A percentile compares a stretch with the other conserved stretches of the same genome.
These are phyloP conservation scores for Pterostichus niger DNA, from an alignment of 2,888 invertebrate genomes.

Conservation along the genomic window DNA sequence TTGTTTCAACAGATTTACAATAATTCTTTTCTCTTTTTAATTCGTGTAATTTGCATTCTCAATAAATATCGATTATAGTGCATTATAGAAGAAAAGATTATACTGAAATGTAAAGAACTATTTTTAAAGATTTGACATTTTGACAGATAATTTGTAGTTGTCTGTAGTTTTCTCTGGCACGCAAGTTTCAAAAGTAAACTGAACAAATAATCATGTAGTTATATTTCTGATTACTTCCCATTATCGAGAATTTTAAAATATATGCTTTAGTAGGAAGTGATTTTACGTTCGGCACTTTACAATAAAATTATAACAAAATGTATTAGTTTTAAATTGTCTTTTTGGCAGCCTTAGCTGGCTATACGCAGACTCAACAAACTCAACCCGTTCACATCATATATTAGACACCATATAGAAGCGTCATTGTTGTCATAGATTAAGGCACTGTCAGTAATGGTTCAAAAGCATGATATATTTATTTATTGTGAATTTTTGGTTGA, in stretches of 20 bases:
- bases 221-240: slow-evolving; percentile 10
- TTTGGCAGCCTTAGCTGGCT: no score
- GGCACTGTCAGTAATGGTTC: no score
- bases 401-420: no score
- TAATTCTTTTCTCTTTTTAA: neutral
- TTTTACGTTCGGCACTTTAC: no score
- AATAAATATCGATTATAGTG: slow-evolving; percentile 18
- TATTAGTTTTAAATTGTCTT: no score
- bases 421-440: no score
- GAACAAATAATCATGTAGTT: slow-evolving; percentile 11
- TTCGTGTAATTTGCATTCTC: slow-evolving; percentile 9
- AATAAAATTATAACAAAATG: no score
- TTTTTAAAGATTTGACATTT: slow-evolving; percentile 41
- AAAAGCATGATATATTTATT: no score
- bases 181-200: slow-evolving; percentile 26
- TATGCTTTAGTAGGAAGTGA: no score
- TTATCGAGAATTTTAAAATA: slow-evolving; percentile 25
- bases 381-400: no score
- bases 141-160: slow-evolving; percentile 53
- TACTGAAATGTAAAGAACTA: slow-evolving; percentile 18
- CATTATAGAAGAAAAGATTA: slow-evolving; percentile 38
- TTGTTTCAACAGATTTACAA: slow-evolving; percentile 36
- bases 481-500: no score
- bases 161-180: slow-evolving; percentile 32
- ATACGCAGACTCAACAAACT: no score